Conservation (phyloP, 2,888 invertebrate genomes). For the Drosophila stalkeri region DNA sequence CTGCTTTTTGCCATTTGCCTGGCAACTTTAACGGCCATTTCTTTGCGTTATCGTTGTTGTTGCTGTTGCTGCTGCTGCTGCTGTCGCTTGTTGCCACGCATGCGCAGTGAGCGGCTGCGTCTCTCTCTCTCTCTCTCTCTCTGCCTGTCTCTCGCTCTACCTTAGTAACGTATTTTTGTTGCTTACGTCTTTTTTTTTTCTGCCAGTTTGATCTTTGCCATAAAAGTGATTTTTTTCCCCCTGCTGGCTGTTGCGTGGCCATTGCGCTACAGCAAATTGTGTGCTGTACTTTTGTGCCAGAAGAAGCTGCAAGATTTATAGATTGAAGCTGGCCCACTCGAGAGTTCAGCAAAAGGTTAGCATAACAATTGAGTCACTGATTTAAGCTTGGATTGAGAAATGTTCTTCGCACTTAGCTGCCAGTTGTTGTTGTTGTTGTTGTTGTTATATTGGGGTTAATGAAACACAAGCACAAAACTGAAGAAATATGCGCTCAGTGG, state of each 20-base stretch:
- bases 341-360: constrained; percentile 45
- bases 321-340: constrained; percentile 39
- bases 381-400: constrained; percentile 33
- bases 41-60: constrained; percentile 57
- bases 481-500: constrained; percentile 27
- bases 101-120: constrained; percentile 49
- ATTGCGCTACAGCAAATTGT: constrained; percentile 73
- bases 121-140: background rate
- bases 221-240: constrained; percentile 75
- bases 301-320: constrained; percentile 50
- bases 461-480: constrained; percentile 19
- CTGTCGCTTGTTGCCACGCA: constrained; percentile 68
- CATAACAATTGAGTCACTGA: constrained; percentile 46
- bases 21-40: constrained; percentile 79
- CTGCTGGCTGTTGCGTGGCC: constrained; percentile 68
- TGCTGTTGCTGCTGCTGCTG: constrained; percentile 51
- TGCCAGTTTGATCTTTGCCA: constrained; percentile 77
- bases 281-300: constrained; percentile 70
- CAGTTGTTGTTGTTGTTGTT: background rate
- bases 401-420: constrained; percentile 13
- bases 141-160: constrained; percentile 57
- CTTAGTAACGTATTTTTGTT: constrained; percentile 76
- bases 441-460: constrained; percentile 39
- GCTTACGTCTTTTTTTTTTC: constrained; percentile 18
- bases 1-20: constrained; percentile 76